These are phyloP conservation scores for Tor tambroides DNA, from an alignment of 2,113 vertebrate species.

Conservation along the genomic window DNA sequence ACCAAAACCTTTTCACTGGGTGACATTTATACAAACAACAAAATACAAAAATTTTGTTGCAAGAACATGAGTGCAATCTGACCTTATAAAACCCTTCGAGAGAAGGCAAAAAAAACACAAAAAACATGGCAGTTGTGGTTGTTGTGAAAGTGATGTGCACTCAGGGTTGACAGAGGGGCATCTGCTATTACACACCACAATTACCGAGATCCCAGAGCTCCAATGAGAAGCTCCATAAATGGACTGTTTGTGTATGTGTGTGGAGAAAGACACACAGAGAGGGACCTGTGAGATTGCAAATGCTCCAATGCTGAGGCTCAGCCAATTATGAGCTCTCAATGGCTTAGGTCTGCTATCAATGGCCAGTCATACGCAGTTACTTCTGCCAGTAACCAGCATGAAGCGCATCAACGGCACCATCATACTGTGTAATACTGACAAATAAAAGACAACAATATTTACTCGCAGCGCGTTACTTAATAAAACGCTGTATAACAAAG, in stretches of 20 bases:
- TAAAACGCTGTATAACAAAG: slow-evolving; percentile 43
- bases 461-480: slow-evolving; percentile 38
- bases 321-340: slow-evolving; percentile 52
- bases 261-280: too few relatives aligned
- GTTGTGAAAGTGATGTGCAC: slow-evolving; percentile 27
- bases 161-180: slow-evolving; percentile 48
- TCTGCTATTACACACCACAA: slow-evolving; percentile 45
- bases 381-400: slow-evolving; percentile 35
- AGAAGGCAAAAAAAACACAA: background rate
- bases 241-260: slow-evolving; percentile 27
- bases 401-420: slow-evolving; percentile 20
- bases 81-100: slow-evolving; percentile 30
- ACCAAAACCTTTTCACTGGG: slow-evolving; percentile 4
- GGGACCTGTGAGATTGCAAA: slow-evolving; percentile 38
- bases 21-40: slow-evolving; percentile 45
- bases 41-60: slow-evolving; percentile 22
- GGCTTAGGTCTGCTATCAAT: slow-evolving; percentile 38
- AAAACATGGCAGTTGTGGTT: background rate
- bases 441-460: slow-evolving; percentile 51
- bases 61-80: slow-evolving; percentile 20
- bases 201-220: slow-evolving; percentile 48
- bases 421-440: slow-evolving; percentile 41
- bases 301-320: slow-evolving; percentile 43
- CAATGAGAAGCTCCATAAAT: slow-evolving; percentile 37
- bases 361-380: slow-evolving; percentile 43